These are phyloP conservation scores for Drepana arcuata DNA, from an alignment of 1,140 invertebrate genomes.

Conservation along the genomic window DNA sequence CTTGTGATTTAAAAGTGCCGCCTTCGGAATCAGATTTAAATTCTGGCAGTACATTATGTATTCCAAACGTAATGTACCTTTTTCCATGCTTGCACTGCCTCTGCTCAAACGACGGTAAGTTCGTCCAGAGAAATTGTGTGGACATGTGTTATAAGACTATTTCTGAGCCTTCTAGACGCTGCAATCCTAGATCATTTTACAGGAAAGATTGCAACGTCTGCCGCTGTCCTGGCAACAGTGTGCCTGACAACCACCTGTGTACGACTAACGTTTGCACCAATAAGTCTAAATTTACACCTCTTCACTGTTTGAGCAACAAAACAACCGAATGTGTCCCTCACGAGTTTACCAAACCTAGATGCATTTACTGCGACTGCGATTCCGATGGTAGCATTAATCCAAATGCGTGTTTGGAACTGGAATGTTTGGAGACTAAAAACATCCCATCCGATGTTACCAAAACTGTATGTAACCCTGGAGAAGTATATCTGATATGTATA, in stretches of 20 bases:
- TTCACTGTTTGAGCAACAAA: constrained; percentile 16
- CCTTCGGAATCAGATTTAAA: too few relatives aligned
- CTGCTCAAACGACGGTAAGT: constrained; percentile 42
- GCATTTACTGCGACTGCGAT: constrained; percentile 49
- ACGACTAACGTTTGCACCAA: constrained; percentile 21
- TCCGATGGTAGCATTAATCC: constrained; percentile 29
- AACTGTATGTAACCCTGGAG: constrained; percentile 33
- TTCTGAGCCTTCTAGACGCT: constrained; percentile 13
- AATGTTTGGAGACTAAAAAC: constrained; percentile 40
- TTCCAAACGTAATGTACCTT: constrained; percentile 50
- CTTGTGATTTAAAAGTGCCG: constrained; percentile 26
- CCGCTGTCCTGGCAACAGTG: constrained; percentile 33
- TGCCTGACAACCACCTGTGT: constrained; percentile 27
- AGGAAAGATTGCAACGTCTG: constrained; percentile 41
- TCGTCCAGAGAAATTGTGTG: constrained; percentile 36
- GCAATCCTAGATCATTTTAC: constrained; percentile 37
- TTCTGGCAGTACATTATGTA: too few relatives aligned
- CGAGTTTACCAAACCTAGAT: constrained; percentile 37
- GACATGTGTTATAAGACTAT: constrained; percentile 30
- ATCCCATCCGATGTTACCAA: constrained; percentile 24
- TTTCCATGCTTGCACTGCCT: constrained; percentile 46
- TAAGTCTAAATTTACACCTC: constrained; percentile 8
- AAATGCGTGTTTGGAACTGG: constrained; percentile 34
- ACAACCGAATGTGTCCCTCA: constrained; percentile 24
- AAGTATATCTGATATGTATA: constrained; percentile 41